phyloP scores from a whole-genome alignment of 2,797 vertebrate species.

The Chiroxiphia lanceolata region DNA sequence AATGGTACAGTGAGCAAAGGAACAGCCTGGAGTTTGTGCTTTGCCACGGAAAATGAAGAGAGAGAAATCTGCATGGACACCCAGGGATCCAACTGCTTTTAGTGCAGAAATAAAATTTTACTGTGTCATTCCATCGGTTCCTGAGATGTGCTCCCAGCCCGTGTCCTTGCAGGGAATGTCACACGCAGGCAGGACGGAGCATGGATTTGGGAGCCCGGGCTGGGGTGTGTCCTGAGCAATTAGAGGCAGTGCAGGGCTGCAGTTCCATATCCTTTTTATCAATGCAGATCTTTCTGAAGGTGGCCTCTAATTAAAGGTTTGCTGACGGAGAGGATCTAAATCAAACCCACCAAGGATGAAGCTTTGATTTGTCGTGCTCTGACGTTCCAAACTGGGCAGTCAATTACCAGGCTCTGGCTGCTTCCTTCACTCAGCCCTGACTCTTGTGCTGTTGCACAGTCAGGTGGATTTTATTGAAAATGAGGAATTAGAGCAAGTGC shows the following conservation, averaged over 20 bases:
- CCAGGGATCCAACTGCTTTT: background rate
- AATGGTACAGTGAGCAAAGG: background rate
- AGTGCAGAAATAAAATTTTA: background rate
- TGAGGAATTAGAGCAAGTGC: constrained; percentile 14
- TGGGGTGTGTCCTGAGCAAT: background rate
- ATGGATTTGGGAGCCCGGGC: background rate
- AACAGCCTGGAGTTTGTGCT: background rate
- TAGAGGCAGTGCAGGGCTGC: background rate
- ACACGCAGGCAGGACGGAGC: background rate
- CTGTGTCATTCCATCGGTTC: constrained; percentile 11
- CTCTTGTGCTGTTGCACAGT: background rate
- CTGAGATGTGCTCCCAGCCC: background rate
- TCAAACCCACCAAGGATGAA: constrained; percentile 41
- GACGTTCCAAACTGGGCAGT: constrained; percentile 41
- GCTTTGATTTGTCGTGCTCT: constrained; percentile 48
- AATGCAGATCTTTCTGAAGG: constrained; percentile 58
- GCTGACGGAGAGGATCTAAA: constrained; percentile 60
- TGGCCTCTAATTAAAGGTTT: constrained; percentile 67
- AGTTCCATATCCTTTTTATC: background rate
- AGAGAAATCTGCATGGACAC: background rate
- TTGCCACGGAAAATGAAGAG: background rate
- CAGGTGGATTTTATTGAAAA: constrained; percentile 24
- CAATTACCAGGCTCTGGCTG: constrained; percentile 19
- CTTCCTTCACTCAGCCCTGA: background rate
- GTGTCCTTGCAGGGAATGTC: constrained; percentile 54